These are phyloP conservation scores for Excalfactoria chinensis DNA, from an alignment of 2,113 vertebrate species.

Conservation along the genomic window DNA sequence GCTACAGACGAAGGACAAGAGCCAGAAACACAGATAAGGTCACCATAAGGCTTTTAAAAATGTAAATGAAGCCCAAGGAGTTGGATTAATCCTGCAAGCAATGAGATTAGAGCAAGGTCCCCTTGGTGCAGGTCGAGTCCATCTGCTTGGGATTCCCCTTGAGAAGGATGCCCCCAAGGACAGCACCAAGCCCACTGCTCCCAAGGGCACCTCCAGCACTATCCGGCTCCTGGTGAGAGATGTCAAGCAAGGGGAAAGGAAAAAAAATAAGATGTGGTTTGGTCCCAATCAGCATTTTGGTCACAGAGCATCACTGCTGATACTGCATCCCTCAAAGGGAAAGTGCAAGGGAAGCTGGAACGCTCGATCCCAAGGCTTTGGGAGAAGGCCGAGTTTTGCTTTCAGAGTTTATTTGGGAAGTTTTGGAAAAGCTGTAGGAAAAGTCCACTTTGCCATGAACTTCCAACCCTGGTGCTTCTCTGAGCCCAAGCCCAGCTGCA, in stretches of 20 bases:
- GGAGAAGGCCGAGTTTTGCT: background rate
- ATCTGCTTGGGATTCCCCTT: constrained; percentile 50
- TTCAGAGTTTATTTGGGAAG: background rate
- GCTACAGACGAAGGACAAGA: background rate
- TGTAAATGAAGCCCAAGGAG: constrained; percentile 21
- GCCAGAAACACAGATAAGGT: background rate
- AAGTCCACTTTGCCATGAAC: background rate
- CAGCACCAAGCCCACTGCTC: background rate
- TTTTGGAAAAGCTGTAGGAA: background rate
- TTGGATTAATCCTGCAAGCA: background rate
- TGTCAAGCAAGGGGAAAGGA: background rate
- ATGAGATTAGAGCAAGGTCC: constrained; percentile 51
- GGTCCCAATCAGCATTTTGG: background rate
- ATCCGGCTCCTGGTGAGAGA: background rate
- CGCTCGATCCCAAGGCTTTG: background rate
- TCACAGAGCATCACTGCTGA: background rate
- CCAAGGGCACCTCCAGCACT: background rate
- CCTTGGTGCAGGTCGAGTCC: background rate
- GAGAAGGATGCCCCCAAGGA: background rate
- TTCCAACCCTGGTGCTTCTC: background rate
- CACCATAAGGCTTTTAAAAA: background rate
- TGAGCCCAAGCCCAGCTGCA: background rate
- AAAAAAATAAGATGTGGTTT: accelerated
- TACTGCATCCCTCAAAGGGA: background rate
- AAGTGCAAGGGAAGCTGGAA: background rate